A percentile compares a stretch with the other conserved stretches of the same genome.
phyloP scores from a whole-genome alignment of 2,888 invertebrate genomes.

The Cecidostiba fungosa region DNA sequence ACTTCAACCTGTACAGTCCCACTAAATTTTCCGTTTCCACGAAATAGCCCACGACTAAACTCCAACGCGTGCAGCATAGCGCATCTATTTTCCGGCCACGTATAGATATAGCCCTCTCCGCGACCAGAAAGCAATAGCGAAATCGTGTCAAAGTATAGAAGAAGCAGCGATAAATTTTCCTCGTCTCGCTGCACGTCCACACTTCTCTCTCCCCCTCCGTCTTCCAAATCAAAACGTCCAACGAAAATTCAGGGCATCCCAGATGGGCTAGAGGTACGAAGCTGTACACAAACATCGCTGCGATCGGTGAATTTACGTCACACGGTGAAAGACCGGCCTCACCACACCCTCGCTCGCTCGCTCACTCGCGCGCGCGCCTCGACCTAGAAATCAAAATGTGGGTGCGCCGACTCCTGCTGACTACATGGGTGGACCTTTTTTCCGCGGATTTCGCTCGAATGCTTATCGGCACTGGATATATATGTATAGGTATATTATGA shows the following conservation, averaged over 20 bases:
- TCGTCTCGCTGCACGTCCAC: neutral
- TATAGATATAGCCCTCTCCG: neutral
- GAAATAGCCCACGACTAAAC: neutral
- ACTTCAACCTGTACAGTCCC: neutral
- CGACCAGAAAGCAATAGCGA: neutral
- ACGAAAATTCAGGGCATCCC: slow-evolving; percentile 17
- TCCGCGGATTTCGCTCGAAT: slow-evolving; percentile 3
- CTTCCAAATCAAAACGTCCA: neutral
- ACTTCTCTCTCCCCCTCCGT: neutral
- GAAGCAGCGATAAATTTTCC: slow-evolving; percentile 4
- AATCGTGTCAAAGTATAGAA: slow-evolving; percentile 29
- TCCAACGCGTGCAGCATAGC: neutral
- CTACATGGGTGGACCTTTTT: neutral
- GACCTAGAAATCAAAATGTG: slow-evolving; percentile 72
- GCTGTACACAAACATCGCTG: slow-evolving; percentile 60
- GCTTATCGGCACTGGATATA: neutral
- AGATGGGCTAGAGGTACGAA: neutral
- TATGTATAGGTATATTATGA: neutral
- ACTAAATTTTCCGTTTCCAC: slow-evolving; percentile 10
- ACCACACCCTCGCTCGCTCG: slow-evolving; percentile 67
- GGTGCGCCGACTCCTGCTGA: slow-evolving; percentile 63
- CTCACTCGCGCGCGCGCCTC: slow-evolving; percentile 54
- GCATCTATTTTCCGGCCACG: neutral
- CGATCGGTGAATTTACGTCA: slow-evolving; percentile 66
- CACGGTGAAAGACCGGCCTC: slow-evolving; percentile 41